Evolutionary conservation across 1,140 invertebrate species (phyloP), one percentile per base, ranked within the genome.

Genomic region (Parapsyche elsis): DNA sequence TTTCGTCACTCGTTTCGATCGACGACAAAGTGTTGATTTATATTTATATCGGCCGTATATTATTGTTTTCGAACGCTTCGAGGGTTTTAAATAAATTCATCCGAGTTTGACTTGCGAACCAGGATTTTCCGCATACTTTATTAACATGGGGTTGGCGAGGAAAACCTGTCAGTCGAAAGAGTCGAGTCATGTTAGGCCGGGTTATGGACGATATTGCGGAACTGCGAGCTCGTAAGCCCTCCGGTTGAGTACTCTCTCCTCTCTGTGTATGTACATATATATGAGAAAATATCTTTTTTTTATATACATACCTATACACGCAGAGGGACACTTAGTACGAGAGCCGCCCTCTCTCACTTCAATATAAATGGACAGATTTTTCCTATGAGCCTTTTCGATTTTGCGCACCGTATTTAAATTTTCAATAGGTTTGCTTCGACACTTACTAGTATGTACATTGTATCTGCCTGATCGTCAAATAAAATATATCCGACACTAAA

Each of bases 131-230:
- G 30, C 57, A 24, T 30, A 75, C 46, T 75, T 75, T 75, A 75
- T 75, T 75, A 75, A 24, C 38, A 75, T 67, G 64, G 19, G 71
- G 30, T 12, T 44, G 38, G 19, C 30, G 30, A 74, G 44, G 19
- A 49, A 74, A 74, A 49, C 30, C 24, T 74, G 71, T 74, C 71
- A 46, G n/a, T 5, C 73, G 49, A 75, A 75, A 75, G 49, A 75
- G 73, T 57, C 73, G 45, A 75, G 73, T 75, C 73, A 75, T 71
- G 70, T 71, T 38, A 30, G 10, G 16, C 10, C 19, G 71, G 71
- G 19, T 61, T 61, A 74, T 26, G 44, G 12, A n/a, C 46, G 49
- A 75, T 75, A 75, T 75, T 75, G 49, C 23, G 16, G 49, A 10
- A 14, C 45, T 46, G 45, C 5, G 12, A 12, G 45, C 5, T 53